phyloP scores from a whole-genome alignment of 1,140 invertebrate genomes.

The Drosophila eugracilis region DNA sequence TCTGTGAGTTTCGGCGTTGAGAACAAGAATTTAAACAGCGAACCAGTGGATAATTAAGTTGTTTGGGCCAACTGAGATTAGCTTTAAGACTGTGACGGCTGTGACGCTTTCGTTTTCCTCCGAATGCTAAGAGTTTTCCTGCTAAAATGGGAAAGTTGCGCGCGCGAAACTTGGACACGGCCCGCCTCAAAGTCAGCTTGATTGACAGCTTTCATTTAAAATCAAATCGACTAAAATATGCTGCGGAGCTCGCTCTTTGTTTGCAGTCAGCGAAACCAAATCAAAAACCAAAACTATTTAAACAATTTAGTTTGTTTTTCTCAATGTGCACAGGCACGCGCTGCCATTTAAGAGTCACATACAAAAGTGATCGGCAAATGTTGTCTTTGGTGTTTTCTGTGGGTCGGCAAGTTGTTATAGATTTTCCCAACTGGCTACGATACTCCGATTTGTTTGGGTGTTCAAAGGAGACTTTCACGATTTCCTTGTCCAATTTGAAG shows the following conservation, averaged over 20 bases:
- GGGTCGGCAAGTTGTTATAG: constrained; percentile 61
- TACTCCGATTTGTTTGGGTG: constrained; percentile 32
- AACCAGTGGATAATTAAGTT: constrained; percentile 36
- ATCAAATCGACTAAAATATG: constrained; percentile 75
- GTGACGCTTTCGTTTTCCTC: constrained; percentile 75
- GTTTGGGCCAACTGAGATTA: constrained; percentile 32
- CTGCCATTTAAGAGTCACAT: constrained; percentile 35
- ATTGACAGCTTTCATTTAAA: constrained; percentile 83
- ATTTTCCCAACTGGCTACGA: constrained; percentile 44
- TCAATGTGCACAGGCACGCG: constrained; percentile 48
- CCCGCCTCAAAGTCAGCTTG: constrained; percentile 65
- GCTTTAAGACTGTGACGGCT: constrained; percentile 10
- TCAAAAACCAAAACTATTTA: constrained; percentile 70
- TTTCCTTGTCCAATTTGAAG: constrained; percentile 49
- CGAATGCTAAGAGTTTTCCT: constrained; percentile 60
- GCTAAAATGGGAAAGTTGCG: constrained; percentile 77
- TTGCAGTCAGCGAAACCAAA: constrained; percentile 8
- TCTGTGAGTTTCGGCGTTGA: constrained; percentile 26
- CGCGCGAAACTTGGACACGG: constrained; percentile 37
- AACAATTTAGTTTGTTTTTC: constrained; percentile 52
- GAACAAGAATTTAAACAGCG: constrained; percentile 37
- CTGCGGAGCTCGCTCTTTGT: constrained; percentile 23
- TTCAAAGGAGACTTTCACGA: constrained; percentile 65
- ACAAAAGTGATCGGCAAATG: constrained; percentile 17
- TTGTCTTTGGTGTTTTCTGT: constrained; percentile 50